Evolutionary conservation across 1,140 invertebrate species (phyloP), one percentile per base, ranked within the genome.

Genomic region (Sogatella furcifera): DNA sequence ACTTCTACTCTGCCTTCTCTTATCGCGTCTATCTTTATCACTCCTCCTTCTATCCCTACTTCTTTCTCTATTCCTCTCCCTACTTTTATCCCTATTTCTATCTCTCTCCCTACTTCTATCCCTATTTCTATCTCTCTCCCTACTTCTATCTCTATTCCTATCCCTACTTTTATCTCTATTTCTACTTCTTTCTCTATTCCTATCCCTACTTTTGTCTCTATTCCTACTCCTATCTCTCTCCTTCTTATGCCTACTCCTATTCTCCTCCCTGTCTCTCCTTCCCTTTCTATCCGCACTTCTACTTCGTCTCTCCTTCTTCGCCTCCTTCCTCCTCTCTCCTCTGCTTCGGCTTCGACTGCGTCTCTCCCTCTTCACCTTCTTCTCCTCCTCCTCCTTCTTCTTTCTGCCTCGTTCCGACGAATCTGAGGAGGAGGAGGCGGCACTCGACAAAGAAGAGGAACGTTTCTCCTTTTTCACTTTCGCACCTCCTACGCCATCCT

Each of bases 291-390:
- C 64, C 24, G 24, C 66, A 28, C 70, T 70, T 62, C 65, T 54
- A 68, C 70, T 64, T 59, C 63, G 61, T 63, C 69, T 65, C 61
- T 69, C 64, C 55, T 62, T 66, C 61, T 74, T 56, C 67, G 60
- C 52, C 65, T 69, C 56, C 69, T 70, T 67, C 67, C 74, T 65
- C 72, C 74, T 61, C 42, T 68, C 72, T 65, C 68, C 65, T 65
- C 72, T 68, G 62, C 68, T 68, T 10, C 72, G 52, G 65, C 64
- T 64, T 21, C 64, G 66, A 64, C 66, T 59, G 31, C 63, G 57
- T 65, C 5, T 55, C 49, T 58, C 64, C 22, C 61, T 57, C 34
- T 60, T 67, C 10, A 62, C 43, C 43, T 62, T 68, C 60, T 62
- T 61, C 34, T 63, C 56, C 62, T 62, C 67, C 60, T 62, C 61